Evolutionary conservation across 2,888 invertebrate genomes (phyloP).

Genomic region (Apocheima hispidaria): DNA sequence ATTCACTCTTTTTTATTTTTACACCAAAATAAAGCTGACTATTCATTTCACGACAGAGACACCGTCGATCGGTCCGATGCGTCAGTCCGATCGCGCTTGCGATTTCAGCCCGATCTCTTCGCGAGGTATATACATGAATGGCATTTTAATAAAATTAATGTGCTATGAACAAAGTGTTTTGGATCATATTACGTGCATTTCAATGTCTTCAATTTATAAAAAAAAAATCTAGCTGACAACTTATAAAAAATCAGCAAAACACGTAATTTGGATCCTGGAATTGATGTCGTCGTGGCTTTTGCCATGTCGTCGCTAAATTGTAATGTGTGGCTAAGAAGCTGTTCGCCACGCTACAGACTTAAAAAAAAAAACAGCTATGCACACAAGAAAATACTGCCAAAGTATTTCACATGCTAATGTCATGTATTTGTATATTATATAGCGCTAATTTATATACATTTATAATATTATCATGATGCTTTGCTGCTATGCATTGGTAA

Average conservation of each 20-base stretch:
- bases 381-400: slow-evolving; percentile 13
- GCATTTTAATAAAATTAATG: slow-evolving; percentile 20
- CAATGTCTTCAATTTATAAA: neutral
- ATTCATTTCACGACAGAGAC: slow-evolving; percentile 68
- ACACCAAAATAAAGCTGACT: slow-evolving; percentile 34
- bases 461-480: slow-evolving; percentile 36
- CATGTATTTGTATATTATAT: slow-evolving; percentile 34
- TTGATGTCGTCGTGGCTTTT: slow-evolving; percentile 32
- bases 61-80: slow-evolving; percentile 77
- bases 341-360: slow-evolving; percentile 37
- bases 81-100: slow-evolving; percentile 75
- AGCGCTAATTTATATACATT: slow-evolving; percentile 40
- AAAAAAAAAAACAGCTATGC: slow-evolving; percentile 15
- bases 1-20: neutral
- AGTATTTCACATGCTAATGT: slow-evolving; percentile 27
- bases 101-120: slow-evolving; percentile 60
- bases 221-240: neutral
- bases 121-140: slow-evolving; percentile 60
- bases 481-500: slow-evolving; percentile 41
- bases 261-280: slow-evolving; percentile 39
- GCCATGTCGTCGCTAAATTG: slow-evolving; percentile 37
- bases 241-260: neutral
- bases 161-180: slow-evolving; percentile 27
- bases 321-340: slow-evolving; percentile 43
- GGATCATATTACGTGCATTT: slow-evolving; percentile 41